Evolutionary conservation across 2,113 vertebrate genomes (phyloP).

Genomic region (Oncorhynchus nerka): DNA sequence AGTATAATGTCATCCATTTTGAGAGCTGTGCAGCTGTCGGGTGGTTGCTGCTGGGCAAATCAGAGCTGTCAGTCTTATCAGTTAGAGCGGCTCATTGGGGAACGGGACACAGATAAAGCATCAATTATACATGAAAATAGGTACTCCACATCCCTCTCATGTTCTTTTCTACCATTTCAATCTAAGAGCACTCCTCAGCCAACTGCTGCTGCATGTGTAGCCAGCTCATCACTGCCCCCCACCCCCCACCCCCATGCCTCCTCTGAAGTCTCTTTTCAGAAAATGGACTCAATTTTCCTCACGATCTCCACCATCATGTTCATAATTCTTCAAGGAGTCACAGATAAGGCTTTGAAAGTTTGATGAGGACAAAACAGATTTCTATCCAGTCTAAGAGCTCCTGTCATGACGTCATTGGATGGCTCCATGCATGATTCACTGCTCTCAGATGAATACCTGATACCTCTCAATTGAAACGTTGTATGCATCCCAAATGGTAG

Average conservation of each 20-base stretch:
- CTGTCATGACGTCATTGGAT: constrained; percentile 51
- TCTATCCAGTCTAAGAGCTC: constrained; percentile 30
- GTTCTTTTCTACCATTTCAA: constrained; percentile 1
- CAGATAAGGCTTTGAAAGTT: constrained; percentile 56
- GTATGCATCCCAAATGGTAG: not conserved
- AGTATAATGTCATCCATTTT: constrained; percentile 8
- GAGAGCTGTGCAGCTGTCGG: not conserved
- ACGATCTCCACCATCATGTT: constrained; percentile 13
- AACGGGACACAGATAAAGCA: constrained; percentile 30
- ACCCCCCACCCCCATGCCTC: too few species aligned
- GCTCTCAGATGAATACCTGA: constrained; percentile 37
- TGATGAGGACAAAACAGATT: constrained; percentile 58
- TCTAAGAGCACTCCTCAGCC: not conserved
- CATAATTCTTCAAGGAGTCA: constrained; percentile 22
- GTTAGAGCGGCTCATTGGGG: constrained; percentile 15
- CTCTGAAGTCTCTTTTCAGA: too few species aligned
- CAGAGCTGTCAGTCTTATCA: constrained; percentile 34
- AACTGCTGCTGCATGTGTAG: too few species aligned
- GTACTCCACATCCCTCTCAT: constrained; percentile 24
- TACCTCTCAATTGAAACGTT: constrained; percentile 20
- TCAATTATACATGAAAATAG: constrained; percentile 54
- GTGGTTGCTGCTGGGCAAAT: constrained; percentile 13
- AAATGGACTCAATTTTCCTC: constrained; percentile 16
- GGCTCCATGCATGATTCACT: constrained; percentile 14
- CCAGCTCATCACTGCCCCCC: too few species aligned